Evolutionary conservation across 2,888 invertebrate species (phyloP), one percentile per base, ranked within the genome.

Genomic region (Sepioteuthis lessoniana): DNA sequence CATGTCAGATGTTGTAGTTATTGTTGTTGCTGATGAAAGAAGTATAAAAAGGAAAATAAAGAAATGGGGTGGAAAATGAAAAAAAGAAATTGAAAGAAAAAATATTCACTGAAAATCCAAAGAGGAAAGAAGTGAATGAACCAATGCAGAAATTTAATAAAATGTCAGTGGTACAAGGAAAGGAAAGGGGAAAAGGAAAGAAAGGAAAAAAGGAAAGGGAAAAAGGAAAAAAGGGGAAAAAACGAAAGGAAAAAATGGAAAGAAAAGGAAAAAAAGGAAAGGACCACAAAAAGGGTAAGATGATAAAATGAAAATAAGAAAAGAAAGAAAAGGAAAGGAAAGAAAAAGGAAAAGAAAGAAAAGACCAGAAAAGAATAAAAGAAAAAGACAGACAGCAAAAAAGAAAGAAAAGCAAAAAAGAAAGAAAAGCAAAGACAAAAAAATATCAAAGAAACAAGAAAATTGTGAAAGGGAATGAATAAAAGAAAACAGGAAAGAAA

Each of bases 171-270:
- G 42, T 42, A 42, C 42, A 42, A 60, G 8, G 5, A 25, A 5
- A 55, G 25, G 25, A 13, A 13, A 13, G 3, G 19, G 1, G 19
- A n/a, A 7, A 3, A 2, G 3, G 25, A 55, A 25, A 55, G 5
- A 0, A 21, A 21, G 7, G 21, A 25, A 21, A 25, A 25, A n/a
- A 4, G 19, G n/a, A 76, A n/a, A 76, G 31, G 0, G 0, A n/a
- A n/a, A 25, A 4, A 1, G 25, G 13, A n/a, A 0, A 13, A 13
- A 76, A 10, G n/a, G 0, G 8, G 8, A n/a, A 8, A 13, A n/a
- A 76, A n/a, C 2, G 1, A n/a, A 10, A 76, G 10, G 13, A 1
- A n/a, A 0, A 10, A 21, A n/a, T 13, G n/a, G 0, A n/a, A 19
- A 21, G n/a, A n/a, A 76, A 21, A 10, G n/a, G 5, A n/a, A 76